Percentiles rank a stretch among this genome's conserved stretches.
Conservation (phyloP, 2,888 invertebrate genomes). For the Tiliacea aurago region DNA sequence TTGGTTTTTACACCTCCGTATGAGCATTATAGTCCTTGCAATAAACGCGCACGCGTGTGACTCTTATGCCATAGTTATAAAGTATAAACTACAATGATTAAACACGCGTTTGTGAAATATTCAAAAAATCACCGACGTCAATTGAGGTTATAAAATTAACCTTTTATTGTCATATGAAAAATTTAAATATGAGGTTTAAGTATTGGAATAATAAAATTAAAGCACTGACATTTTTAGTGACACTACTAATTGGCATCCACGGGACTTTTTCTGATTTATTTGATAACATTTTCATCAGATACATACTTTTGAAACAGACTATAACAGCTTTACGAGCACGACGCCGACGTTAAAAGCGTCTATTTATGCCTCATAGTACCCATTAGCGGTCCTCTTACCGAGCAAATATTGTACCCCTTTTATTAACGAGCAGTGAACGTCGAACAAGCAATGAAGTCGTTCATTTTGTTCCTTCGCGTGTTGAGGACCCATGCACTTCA, state of each 20-base stretch:
- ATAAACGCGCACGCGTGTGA: not conserved
- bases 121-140: not conserved
- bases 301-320: not conserved
- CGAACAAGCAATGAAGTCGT: constrained; percentile 52
- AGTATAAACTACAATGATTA: not conserved
- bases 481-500: constrained; percentile 49
- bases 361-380: constrained; percentile 41
- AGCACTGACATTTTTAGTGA: not conserved
- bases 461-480: constrained; percentile 63
- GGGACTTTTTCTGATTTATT: not conserved
- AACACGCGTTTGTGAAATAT: not conserved
- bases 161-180: not conserved
- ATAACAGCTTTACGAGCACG: constrained; percentile 5
- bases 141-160: not conserved
- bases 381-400: constrained; percentile 58
- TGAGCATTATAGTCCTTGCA: not conserved
- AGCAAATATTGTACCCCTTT: constrained; percentile 54
- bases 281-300: not conserved
- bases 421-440: constrained; percentile 54
- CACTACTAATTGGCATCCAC: not conserved
- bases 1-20: constrained; percentile 9
- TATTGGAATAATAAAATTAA: not conserved
- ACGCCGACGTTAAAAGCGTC: constrained; percentile 24
- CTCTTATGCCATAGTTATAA: not conserved
- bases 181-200: not conserved